Evolutionary conservation across 2,888 invertebrate species (phyloP), one percentile per base, ranked within the genome.

Genomic region (Nephrotoma appendiculata): DNA sequence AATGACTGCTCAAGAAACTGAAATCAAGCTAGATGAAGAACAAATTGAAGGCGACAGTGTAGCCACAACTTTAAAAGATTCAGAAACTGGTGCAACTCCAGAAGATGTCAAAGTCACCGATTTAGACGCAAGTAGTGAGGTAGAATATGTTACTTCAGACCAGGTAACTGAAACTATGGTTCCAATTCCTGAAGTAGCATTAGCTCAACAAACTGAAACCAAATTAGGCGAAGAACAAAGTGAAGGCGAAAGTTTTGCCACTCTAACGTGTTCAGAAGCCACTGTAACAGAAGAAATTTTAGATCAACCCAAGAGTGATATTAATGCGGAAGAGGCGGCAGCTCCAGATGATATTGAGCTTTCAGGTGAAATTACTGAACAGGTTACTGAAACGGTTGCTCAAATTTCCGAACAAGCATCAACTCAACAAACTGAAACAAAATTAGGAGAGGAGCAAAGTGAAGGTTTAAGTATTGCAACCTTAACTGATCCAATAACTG

Each of bases 1-100:
- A 48, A 7, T 41, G 11, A 41, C 48, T 9, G 11, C 15, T 85
- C 41, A 89, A 9, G 88, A 89, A 87, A 45, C 41, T 5, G 83
- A 83, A 83, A 57, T 19, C n/a, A 57, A 57, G 19, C 3, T 7
- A 19, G 52, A 15, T 15, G 52, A 57, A 9, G 15, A 15, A 6
- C 15, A 52, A 52, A 15, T 5, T 52, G 5, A 1, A 15, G 52
- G 15, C 5, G 52, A 15, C 0, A 19, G 15, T 15, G 15, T 19
- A n/a, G 31, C 2, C 31, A 5, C 52, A 57, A 57, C 15, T 19
- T 6, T 57, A 57, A 57, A 19, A 57, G 52, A 57, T 57, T 6
- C 41, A 83, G 83, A 5, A 83, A 83, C 83, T 83, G n/a, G 41
- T 83, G 41, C 7, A 45, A 45, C 15, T 19, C 1, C 11, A 11